These are phyloP conservation scores for Sander lucioperca DNA, from an alignment of 2,113 vertebrate species.

Conservation along the genomic window DNA sequence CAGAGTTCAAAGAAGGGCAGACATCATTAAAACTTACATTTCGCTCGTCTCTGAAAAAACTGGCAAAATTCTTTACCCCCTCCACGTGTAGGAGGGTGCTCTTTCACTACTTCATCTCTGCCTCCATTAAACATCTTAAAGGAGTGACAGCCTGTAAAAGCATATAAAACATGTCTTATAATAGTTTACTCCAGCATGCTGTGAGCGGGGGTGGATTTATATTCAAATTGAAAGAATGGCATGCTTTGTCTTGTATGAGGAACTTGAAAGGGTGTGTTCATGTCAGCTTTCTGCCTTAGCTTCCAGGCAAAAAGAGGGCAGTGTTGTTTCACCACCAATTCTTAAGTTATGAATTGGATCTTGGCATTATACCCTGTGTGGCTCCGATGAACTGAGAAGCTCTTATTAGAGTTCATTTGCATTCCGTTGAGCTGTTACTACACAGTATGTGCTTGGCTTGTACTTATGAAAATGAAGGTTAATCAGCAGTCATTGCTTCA, in stretches of 20 bases:
- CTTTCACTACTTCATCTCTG: background rate
- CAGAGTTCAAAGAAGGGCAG: slow-evolving; percentile 10
- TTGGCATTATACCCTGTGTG: slow-evolving; percentile 29
- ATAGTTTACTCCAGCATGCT: slow-evolving; percentile 29
- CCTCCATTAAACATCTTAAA: slow-evolving; percentile 25
- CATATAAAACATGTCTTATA: slow-evolving; percentile 27
- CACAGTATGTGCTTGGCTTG: slow-evolving; percentile 29
- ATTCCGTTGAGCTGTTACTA: slow-evolving; percentile 34
- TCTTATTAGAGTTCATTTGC: slow-evolving; percentile 55
- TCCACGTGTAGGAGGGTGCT: background rate
- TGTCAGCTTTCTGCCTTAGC: slow-evolving; percentile 47
- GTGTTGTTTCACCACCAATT: slow-evolving; percentile 35
- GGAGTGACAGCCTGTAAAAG: slow-evolving; percentile 30
- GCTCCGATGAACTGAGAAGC: slow-evolving; percentile 45
- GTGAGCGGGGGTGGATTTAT: slow-evolving; percentile 43
- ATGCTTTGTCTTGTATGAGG: slow-evolving; percentile 56
- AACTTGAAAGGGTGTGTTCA: slow-evolving; percentile 53
- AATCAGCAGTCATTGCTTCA: slow-evolving; percentile 57
- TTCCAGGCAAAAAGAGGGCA: slow-evolving; percentile 30
- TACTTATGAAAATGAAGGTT: slow-evolving; percentile 62
- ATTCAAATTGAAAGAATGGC: slow-evolving; percentile 55
- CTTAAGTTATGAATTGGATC: slow-evolving; percentile 39
- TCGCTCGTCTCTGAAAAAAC: background rate
- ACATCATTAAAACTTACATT: background rate
- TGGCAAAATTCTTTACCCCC: slow-evolving; percentile 5